Evolutionary conservation across 2,113 vertebrate genomes (phyloP).

Genomic region (Ceyx melanurus): DNA sequence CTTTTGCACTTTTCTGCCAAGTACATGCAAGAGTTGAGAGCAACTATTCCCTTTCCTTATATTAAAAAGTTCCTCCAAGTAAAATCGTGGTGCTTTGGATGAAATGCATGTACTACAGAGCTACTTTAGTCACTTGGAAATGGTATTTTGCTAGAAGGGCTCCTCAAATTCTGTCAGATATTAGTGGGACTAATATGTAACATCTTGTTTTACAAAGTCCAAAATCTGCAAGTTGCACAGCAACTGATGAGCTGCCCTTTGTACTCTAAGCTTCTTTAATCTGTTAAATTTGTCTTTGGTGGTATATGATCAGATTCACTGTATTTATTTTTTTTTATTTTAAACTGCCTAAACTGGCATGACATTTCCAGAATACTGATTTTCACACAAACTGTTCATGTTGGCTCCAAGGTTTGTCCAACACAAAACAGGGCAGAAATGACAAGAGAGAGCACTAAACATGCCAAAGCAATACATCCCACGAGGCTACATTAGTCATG

Average conservation of each 20-base stretch:
- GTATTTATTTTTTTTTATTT: accelerated
- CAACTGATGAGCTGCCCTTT: neutral
- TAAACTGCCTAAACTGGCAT: neutral
- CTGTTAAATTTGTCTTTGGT: neutral
- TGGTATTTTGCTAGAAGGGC: neutral
- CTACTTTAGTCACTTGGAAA: neutral
- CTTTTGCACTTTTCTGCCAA: neutral
- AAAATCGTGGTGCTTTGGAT: neutral
- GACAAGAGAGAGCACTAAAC: neutral
- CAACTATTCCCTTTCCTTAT: neutral
- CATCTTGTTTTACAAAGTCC: neutral
- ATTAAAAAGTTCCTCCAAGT: neutral
- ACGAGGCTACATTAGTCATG: neutral
- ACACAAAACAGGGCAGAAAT: neutral
- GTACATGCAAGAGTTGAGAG: neutral
- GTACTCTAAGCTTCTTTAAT: neutral
- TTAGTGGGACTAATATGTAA: neutral
- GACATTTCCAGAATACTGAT: neutral
- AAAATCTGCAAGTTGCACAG: neutral
- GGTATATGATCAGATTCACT: neutral
- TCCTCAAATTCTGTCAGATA: neutral
- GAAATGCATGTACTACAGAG: accelerated
- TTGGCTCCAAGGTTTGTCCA: neutral
- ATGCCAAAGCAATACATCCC: neutral
- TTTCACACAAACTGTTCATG: neutral